Percentiles rank a stretch among this genome's conserved stretches.
Conservation (phyloP, 2,113 vertebrate genomes). For the Peromyscus leucopus region DNA sequence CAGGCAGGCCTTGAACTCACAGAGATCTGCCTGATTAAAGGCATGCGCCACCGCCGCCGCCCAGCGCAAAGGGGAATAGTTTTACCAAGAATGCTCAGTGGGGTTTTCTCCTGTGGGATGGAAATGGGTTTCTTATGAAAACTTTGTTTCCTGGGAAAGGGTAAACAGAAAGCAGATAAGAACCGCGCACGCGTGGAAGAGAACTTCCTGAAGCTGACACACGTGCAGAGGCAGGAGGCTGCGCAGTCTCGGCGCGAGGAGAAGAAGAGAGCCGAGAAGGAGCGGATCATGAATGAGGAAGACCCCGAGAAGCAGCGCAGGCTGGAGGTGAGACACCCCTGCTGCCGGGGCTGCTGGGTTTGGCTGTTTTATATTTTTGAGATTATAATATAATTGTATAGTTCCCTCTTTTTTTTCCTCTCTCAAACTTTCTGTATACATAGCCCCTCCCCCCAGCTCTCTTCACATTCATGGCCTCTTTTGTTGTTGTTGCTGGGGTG, state of each 20-base stretch:
- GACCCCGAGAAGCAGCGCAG: constrained; percentile 98
- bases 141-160: constrained; percentile 87
- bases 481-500: background rate
- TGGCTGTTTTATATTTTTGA: background rate
- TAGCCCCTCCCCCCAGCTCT: background rate
- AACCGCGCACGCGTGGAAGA: constrained; percentile 98
- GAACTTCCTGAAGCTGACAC: constrained; percentile 98
- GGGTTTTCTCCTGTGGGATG: constrained; percentile 49
- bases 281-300: constrained; percentile 99
- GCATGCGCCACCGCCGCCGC: too few species aligned
- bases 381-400: background rate
- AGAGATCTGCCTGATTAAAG: too few species aligned
- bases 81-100: constrained; percentile 38
- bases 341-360: background rate
- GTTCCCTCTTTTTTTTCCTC: too few species aligned
- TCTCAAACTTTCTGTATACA: background rate
- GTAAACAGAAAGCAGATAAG: constrained; percentile 97
- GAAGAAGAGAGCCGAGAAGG: constrained; percentile 98
- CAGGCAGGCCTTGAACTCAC: too few species aligned
- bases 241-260: constrained; percentile 97
- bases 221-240: constrained; percentile 97
- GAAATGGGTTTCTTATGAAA: constrained; percentile 59
- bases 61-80: background rate
- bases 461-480: background rate
- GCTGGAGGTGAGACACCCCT: constrained; percentile 90